Conservation (phyloP, 2,113 vertebrate species). For the Macaca fascicularis region DNA sequence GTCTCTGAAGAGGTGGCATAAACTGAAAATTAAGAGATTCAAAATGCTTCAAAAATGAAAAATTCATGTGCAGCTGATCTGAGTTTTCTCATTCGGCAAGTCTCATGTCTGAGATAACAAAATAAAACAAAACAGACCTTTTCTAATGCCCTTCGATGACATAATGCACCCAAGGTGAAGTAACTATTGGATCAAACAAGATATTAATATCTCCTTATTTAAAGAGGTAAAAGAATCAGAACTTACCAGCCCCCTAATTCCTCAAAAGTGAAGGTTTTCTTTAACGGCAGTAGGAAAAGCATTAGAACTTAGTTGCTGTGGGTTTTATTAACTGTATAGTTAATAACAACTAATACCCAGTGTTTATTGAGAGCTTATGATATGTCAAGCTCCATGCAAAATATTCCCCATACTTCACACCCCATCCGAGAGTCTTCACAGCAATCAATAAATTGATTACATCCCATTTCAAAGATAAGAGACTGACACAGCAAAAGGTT, state of each 20-base stretch:
- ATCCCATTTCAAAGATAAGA: neutral
- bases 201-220: neutral
- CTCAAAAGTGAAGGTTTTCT: neutral
- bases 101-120: neutral
- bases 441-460: neutral
- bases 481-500: neutral
- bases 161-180: neutral
- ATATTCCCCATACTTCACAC: neutral
- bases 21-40: neutral
- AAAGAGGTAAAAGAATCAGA: neutral
- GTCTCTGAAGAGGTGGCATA: neutral
- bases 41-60: constrained; percentile 40
- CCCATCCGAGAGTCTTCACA: neutral
- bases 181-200: neutral
- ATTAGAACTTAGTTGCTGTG: neutral
- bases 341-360: neutral
- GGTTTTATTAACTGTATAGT: neutral
- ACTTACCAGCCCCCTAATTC: neutral
- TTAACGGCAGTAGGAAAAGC: neutral
- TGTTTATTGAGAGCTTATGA: neutral
- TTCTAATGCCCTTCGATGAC: neutral
- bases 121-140: neutral
- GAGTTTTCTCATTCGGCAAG: neutral
- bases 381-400: neutral
- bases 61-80: neutral